phyloP scores from a whole-genome alignment of 2,888 invertebrate genomes.

The Napeogenes inachia region DNA sequence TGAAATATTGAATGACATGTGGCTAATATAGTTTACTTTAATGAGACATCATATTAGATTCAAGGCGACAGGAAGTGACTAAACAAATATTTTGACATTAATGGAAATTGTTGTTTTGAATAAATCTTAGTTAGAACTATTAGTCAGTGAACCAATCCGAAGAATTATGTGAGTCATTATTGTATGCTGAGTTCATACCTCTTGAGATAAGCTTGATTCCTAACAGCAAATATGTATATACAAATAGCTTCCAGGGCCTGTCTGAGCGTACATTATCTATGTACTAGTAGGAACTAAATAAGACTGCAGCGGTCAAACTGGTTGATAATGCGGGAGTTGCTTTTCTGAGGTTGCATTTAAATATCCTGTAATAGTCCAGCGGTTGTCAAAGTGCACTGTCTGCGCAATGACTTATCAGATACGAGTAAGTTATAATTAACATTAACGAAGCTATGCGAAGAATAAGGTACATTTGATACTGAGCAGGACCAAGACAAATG shows the following conservation, averaged over 20 bases:
- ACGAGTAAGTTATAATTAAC: not conserved
- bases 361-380: not conserved
- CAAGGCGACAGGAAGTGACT: slow-evolving; percentile 1
- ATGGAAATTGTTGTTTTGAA: slow-evolving; percentile 9
- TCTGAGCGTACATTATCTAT: not conserved
- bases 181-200: slow-evolving; percentile 9
- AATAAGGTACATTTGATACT: too few species aligned
- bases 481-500: too few species aligned
- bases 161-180: slow-evolving; percentile 16
- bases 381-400: too few species aligned
- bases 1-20: too few species aligned
- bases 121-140: slow-evolving; percentile 16
- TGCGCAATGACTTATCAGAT: not conserved
- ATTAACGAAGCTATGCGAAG: too few species aligned
- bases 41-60: not conserved
- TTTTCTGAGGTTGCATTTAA: slow-evolving; percentile 4
- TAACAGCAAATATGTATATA: slow-evolving; percentile 20
- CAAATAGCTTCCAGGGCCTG: slow-evolving; percentile 17
- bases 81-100: not conserved
- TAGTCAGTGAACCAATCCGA: slow-evolving; percentile 20
- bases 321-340: slow-evolving; percentile 2
- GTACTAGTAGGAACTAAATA: slow-evolving; percentile 5
- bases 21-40: not conserved
- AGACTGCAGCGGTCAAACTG: slow-evolving; percentile 5
- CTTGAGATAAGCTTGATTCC: slow-evolving; percentile 23